Base-by-base conservation (phyloP, 1,140 invertebrate species). In the Mya arenaria region DNA sequence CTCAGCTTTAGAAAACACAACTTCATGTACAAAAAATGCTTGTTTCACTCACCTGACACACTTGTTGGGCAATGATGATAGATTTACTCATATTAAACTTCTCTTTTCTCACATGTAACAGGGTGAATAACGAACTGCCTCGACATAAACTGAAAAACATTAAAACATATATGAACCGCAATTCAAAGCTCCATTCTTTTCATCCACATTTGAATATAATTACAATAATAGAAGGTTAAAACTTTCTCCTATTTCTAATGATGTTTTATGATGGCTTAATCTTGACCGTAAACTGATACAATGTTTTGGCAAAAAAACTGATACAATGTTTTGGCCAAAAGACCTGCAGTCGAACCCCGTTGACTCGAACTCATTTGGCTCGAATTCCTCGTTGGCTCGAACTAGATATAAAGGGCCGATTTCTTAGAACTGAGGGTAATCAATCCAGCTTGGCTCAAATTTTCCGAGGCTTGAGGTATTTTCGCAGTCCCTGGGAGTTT, bases 11-110 rank as follows among this genome's bases (percentile, higher is more conserved):
- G n/a, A n/a, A n/a, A n/a, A n/a, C n/a, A n/a, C n/a, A n/a, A n/a
- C n/a, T n/a, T n/a, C n/a, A n/a, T n/a, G n/a, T n/a, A n/a, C n/a
- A n/a, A n/a, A n/a, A n/a, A n/a, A n/a, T n/a, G n/a, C n/a, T n/a
- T n/a, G n/a, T n/a, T n/a, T n/a, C 34, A 62, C 84, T 84, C 92
- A 97, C 97, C 95, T 99, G 98, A 88, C 97, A 97, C 88, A 99
- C 98, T 94, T 99, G 98, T 92, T 98, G 97, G 78, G 98, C 98
- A 85, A 99, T 96, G 62, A 97, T 95, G 56, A 98, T 96, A 19
- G 96, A 97, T 91, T 97, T 96, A 93, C 98, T 98, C 94, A 99
- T 96, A 88, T 96, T 97, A 93, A 99, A 98, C 94, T 98, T 98
- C 93, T 99, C 97, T 90, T 96, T 97, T 36, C 96, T 94, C 84